phyloP scores from a whole-genome alignment of 37 sponge, comb jelly and placozoan species.

The Ephydatia muelleri region DNA sequence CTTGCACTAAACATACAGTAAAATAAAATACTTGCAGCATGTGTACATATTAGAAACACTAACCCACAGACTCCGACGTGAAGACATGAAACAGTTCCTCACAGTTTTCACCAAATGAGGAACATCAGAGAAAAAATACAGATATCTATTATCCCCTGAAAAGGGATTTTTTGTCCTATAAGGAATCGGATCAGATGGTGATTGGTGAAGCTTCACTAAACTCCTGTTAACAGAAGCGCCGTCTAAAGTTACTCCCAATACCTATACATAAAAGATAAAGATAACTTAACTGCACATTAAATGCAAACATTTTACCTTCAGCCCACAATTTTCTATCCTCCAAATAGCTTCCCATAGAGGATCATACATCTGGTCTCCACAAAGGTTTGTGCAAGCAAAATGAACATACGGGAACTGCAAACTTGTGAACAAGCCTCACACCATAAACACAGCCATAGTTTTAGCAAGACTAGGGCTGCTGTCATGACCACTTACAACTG shows the following conservation, averaged over 20 bases:
- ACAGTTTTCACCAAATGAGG: conserved; percentile 34
- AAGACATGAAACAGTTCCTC: conserved; percentile 13
- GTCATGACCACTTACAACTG: too few species aligned
- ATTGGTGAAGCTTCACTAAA: background rate
- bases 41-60: too few species aligned
- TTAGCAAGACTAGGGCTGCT: too few species aligned
- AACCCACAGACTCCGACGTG: conserved; percentile 3
- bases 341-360: conserved; percentile 21
- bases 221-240: too few species aligned
- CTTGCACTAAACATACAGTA: too few species aligned
- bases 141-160: background rate
- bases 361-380: conserved; percentile 15
- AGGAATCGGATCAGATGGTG: background rate
- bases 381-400: conserved; percentile 12
- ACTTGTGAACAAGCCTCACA: background rate
- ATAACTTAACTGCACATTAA: too few species aligned
- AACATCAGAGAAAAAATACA: conserved; percentile 24
- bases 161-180: conserved; percentile 10
- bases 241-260: too few species aligned
- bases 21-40: too few species aligned
- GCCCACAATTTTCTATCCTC: too few species aligned
- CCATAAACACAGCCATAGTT: conserved; percentile 19
- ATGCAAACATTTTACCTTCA: too few species aligned
- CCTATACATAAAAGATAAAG: too few species aligned
- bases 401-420: conserved; percentile 20